Percentiles rank a stretch among this genome's conserved stretches.
These are phyloP conservation scores for Caenorhabditis imperialis DNA, from an alignment of 2,888 invertebrate species.

Conservation along the genomic window DNA sequence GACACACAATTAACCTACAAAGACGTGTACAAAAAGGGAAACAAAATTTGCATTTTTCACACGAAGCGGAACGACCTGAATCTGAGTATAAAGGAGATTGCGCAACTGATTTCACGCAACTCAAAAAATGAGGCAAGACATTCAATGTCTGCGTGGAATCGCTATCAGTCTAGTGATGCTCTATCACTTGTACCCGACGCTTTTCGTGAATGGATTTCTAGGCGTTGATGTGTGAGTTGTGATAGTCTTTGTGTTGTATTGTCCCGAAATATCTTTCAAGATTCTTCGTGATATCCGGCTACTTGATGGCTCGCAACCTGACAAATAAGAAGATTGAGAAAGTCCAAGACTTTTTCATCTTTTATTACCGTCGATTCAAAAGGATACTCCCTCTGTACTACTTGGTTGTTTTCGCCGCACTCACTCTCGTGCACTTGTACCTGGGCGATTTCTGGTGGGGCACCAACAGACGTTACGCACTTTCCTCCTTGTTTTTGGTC, in stretches of 20 bases:
- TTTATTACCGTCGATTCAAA: slow-evolving; percentile 37
- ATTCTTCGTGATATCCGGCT: slow-evolving; percentile 55
- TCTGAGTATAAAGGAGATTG: neutral
- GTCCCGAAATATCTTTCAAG: slow-evolving; percentile 27
- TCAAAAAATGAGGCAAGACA: slow-evolving; percentile 31
- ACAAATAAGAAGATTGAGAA: slow-evolving; percentile 17
- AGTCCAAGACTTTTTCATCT: slow-evolving; percentile 12
- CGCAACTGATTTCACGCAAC: neutral
- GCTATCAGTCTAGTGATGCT: slow-evolving; percentile 40
- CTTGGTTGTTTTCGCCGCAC: slow-evolving; percentile 14
- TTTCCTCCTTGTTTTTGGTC: slow-evolving; percentile 43
- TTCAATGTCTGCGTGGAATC: slow-evolving; percentile 47
- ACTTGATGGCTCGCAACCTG: slow-evolving; percentile 44
- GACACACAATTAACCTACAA: slow-evolving; percentile 40
- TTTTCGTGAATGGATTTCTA: slow-evolving; percentile 49
- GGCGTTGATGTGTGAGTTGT: slow-evolving; percentile 50
- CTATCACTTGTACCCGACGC: slow-evolving; percentile 40
- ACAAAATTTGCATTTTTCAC: slow-evolving; percentile 35
- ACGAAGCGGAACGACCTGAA: slow-evolving; percentile 13
- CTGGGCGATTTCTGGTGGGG: slow-evolving; percentile 45
- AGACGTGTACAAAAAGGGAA: slow-evolving; percentile 32
- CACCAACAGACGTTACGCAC: slow-evolving; percentile 44
- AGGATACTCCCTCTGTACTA: slow-evolving; percentile 52
- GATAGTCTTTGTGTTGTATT: too few relatives aligned
- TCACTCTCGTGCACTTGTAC: slow-evolving; percentile 22